phyloP scores from a whole-genome alignment of 2,797 vertebrate genomes.

The Siniperca scherzeri region DNA sequence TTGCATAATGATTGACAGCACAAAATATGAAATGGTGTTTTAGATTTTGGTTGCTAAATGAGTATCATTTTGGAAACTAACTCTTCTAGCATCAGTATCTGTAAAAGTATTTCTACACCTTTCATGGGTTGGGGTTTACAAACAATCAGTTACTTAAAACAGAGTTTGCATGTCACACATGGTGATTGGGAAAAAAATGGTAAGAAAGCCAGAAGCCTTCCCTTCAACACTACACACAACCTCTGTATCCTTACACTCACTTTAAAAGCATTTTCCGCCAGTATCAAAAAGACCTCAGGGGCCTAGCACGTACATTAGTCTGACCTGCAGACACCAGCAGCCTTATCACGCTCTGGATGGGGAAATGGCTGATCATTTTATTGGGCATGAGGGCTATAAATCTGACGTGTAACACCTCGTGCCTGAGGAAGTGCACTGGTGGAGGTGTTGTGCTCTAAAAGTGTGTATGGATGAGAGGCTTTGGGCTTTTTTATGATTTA shows the following conservation, averaged over 20 bases:
- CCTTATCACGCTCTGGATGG: slow-evolving; percentile 68
- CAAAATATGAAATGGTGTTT: neutral
- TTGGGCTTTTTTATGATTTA: slow-evolving; percentile 79
- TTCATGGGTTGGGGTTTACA: neutral
- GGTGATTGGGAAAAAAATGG: slow-evolving; percentile 17
- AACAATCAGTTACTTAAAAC: neutral
- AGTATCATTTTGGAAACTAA: neutral
- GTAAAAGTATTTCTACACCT: neutral
- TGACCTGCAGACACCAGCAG: slow-evolving; percentile 63
- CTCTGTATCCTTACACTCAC: slow-evolving; percentile 71
- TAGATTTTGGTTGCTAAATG: neutral
- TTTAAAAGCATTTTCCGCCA: slow-evolving; percentile 73
- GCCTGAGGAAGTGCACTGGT: slow-evolving; percentile 66
- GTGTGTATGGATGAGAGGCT: slow-evolving; percentile 64
- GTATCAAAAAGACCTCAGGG: slow-evolving; percentile 75
- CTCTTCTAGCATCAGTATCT: neutral
- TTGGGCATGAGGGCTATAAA: slow-evolving; percentile 79
- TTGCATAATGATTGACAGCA: neutral
- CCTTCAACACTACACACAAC: slow-evolving; percentile 47
- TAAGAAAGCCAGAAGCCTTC: slow-evolving; percentile 46
- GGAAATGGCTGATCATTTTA: slow-evolving; percentile 78
- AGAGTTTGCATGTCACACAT: slow-evolving; percentile 27
- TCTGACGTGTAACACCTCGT: slow-evolving; percentile 69
- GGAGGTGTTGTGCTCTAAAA: slow-evolving; percentile 64
- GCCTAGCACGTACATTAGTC: slow-evolving; percentile 74